Evolutionary conservation across 1,140 invertebrate genomes (phyloP), one percentile per base, ranked within the genome.

Genomic region (Bombus breviceps): DNA sequence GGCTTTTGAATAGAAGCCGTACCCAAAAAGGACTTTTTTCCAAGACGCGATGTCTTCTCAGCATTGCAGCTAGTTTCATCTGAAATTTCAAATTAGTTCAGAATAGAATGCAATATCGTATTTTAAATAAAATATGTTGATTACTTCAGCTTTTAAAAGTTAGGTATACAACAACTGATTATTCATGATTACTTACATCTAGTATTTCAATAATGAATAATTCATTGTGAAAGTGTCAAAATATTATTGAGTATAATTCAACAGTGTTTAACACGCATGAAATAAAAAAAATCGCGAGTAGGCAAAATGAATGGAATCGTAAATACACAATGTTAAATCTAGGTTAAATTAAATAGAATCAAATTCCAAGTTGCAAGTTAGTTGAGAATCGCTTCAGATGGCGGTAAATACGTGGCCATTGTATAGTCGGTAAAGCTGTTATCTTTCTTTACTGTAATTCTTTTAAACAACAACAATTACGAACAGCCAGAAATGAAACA

Each of bases 401-500:
- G 89, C 89, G 86, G 81, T 90, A 86, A 90, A 83, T 83, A 86
- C 89, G 75, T 86, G 76, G 64, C 47, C n/a, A 68, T 62, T 77
- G 43, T 53, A 6, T 84, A 41, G 87, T 88, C 90, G 90, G 85
- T 91, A 91, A 91, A 39, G 76, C 47, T 85, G 90, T 83, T 87
- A 83, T 82, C 89, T 87, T 57, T 81, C 47, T 37, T 91, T 89
- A 81, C 88, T 84, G 28, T 15, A 12, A 28, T 66, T 47, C 47
- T 79, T 62, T 12, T 9, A 13, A 6, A 47, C 12, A 64, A 47
- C 9, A 12, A 39, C 10, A 13, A 47, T 59, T 8, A 10, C 32
- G n/a, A 64, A 28, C 25, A 39, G 9, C 9, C 9, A 13, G 22
- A 32, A 39, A 37, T n/a, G 5, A 12, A 71, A 41, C 12, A 1